A percentile compares a stretch with the other conserved stretches of the same genome.
Evolutionary conservation across 2,888 invertebrate species (phyloP).

Genomic region (Troides aeacus): DNA sequence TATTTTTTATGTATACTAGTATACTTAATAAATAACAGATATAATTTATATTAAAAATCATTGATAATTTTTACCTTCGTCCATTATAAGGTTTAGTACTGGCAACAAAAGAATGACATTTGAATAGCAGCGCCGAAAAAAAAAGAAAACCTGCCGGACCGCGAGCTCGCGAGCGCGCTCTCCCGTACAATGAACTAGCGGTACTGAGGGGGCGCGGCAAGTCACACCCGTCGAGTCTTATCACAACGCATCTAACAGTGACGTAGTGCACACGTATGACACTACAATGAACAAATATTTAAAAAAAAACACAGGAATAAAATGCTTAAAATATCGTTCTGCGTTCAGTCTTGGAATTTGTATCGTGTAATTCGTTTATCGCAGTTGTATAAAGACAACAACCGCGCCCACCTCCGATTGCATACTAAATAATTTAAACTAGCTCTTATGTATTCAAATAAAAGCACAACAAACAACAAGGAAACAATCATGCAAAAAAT

Average conservation of each 20-base stretch:
- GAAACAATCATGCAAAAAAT: too few relatives aligned
- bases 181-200: conserved; percentile 40
- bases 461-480: too few relatives aligned
- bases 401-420: too few relatives aligned
- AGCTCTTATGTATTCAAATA: too few relatives aligned
- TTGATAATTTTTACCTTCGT: conserved; percentile 41
- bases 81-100: conserved; percentile 38
- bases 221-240: conserved; percentile 52
- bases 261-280: conserved; percentile 31
- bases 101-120: conserved; percentile 28
- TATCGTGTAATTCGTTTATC: too few relatives aligned
- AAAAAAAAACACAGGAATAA: not conserved
- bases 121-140: conserved; percentile 12
- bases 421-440: too few relatives aligned
- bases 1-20: not conserved
- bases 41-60: not conserved
- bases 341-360: too few relatives aligned
- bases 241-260: conserved; percentile 37
- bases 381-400: too few relatives aligned
- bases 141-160: conserved; percentile 36
- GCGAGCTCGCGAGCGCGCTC: conserved; percentile 37
- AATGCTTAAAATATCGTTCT: too few relatives aligned
- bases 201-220: conserved; percentile 54
- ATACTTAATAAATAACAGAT: not conserved
- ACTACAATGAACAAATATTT: conserved; percentile 3